Evolutionary conservation across 2,113 vertebrate genomes (phyloP).

Genomic region (Noctilio leporinus): DNA sequence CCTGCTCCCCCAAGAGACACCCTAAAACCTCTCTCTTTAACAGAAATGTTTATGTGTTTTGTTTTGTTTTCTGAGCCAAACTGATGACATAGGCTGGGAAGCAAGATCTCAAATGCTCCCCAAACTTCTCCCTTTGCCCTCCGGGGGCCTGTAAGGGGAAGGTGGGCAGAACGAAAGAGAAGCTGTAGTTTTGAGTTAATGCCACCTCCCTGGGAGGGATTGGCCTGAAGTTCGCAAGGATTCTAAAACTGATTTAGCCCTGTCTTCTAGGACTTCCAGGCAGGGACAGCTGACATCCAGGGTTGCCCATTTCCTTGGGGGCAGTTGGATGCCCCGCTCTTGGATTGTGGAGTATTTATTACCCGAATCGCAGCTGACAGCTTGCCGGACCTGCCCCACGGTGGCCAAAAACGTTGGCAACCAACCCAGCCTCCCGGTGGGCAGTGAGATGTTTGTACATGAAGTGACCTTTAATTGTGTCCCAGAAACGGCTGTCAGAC

Average conservation of each 20-base stretch:
- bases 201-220: not conserved
- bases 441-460: slow-evolving; percentile 61
- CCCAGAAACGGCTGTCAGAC: slow-evolving; percentile 73
- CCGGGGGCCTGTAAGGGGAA: not conserved
- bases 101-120: not conserved
- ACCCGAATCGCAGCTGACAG: not conserved
- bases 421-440: slow-evolving; percentile 42
- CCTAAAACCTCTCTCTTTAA: not conserved
- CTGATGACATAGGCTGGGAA: not conserved
- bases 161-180: not conserved
- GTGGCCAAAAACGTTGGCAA: not conserved
- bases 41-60: not conserved
- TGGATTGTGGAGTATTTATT: accelerated
- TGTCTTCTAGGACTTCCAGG: not conserved
- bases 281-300: not conserved
- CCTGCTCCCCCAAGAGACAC: not conserved
- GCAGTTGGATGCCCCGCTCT: no score
- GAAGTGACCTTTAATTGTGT: slow-evolving; percentile 75
- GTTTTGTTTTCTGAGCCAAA: not conserved
- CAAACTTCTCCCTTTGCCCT: not conserved
- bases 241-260: not conserved
- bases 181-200: not conserved
- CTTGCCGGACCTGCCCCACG: slow-evolving; percentile 57
- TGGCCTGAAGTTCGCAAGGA: not conserved
- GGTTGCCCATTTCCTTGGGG: not conserved